A percentile compares a stretch with the other conserved stretches of the same genome.
Evolutionary conservation across 2,113 vertebrate species (phyloP).

Genomic region (Dipodomys ordii): DNA sequence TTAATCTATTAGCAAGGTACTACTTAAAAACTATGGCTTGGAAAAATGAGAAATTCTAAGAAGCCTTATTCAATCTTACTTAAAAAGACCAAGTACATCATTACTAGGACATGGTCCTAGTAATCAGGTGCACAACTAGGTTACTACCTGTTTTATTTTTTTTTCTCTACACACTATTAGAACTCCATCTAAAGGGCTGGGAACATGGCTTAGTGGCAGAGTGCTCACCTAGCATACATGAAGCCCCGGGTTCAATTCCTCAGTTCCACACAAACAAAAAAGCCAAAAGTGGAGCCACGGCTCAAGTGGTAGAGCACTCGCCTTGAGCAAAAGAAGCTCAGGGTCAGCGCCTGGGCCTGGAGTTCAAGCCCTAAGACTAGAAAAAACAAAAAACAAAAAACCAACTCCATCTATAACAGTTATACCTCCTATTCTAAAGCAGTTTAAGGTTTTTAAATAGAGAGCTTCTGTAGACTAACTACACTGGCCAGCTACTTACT

Average conservation of each 20-base stretch:
- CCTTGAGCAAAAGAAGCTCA: no score
- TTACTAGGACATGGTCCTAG: not conserved
- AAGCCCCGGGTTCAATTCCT: no score
- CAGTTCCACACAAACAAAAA: no score
- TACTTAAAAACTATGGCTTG: not conserved
- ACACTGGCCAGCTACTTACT: not conserved
- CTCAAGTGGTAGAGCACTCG: no score
- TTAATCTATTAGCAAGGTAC: slow-evolving; percentile 1
- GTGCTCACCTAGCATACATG: no score
- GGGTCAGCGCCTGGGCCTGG: no score
- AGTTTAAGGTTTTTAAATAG: not conserved
- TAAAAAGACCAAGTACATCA: not conserved
- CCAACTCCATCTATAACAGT: not conserved
- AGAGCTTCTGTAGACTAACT: not conserved
- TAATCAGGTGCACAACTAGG: not conserved
- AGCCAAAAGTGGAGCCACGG: no score
- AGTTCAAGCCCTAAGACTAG: no score
- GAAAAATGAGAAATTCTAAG: slow-evolving; percentile 36
- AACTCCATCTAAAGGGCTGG: not conserved
- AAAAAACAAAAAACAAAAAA: no score
- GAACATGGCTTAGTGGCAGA: no score
- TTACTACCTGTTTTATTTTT: not conserved
- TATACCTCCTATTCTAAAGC: not conserved
- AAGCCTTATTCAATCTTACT: not conserved
- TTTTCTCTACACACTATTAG: slow-evolving; percentile 24